Conservation (phyloP, 2,113 vertebrate species). For the Dromaius novaehollandiae region DNA sequence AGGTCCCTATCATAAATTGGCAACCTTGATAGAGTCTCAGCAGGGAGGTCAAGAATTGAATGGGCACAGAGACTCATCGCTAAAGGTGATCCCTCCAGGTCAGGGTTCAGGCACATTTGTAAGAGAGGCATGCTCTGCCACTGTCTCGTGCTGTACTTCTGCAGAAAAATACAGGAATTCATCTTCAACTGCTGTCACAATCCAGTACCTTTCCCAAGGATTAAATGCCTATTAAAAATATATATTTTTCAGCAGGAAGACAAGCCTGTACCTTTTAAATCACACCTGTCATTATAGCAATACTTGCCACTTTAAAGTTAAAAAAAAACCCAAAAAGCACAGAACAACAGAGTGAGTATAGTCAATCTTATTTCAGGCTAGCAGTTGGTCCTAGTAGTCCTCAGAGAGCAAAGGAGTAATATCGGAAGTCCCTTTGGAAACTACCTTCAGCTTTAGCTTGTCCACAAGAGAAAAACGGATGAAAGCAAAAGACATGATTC, state of each 20-base stretch:
- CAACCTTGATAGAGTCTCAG: neutral
- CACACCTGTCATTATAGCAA: neutral
- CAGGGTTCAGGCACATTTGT: conserved; percentile 52
- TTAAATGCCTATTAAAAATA: conserved; percentile 65
- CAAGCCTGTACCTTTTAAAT: conserved; percentile 38
- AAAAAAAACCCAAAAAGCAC: conserved; percentile 22
- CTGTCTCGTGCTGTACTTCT: conserved; percentile 1
- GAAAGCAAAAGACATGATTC: neutral
- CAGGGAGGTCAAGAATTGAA: conserved; percentile 61
- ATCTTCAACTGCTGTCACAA: conserved; percentile 51
- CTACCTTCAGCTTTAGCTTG: neutral
- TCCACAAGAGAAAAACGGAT: neutral
- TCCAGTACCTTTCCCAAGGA: conserved; percentile 45
- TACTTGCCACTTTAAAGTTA: neutral
- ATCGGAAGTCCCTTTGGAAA: conserved; percentile 13
- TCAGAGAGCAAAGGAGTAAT: neutral
- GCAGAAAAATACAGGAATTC: conserved; percentile 54
- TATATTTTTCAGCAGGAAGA: conserved; percentile 40
- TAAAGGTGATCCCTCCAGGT: conserved; percentile 54
- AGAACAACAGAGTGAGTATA: neutral
- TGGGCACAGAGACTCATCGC: conserved; percentile 33
- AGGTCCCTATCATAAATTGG: conserved; percentile 62
- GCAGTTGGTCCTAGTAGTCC: neutral
- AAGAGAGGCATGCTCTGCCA: neutral
- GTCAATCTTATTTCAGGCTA: neutral